Percentiles rank a stretch among this genome's conserved stretches.
These are phyloP conservation scores for Diploscapter pachys DNA, from an alignment of 1,140 invertebrate species.

Conservation along the genomic window DNA sequence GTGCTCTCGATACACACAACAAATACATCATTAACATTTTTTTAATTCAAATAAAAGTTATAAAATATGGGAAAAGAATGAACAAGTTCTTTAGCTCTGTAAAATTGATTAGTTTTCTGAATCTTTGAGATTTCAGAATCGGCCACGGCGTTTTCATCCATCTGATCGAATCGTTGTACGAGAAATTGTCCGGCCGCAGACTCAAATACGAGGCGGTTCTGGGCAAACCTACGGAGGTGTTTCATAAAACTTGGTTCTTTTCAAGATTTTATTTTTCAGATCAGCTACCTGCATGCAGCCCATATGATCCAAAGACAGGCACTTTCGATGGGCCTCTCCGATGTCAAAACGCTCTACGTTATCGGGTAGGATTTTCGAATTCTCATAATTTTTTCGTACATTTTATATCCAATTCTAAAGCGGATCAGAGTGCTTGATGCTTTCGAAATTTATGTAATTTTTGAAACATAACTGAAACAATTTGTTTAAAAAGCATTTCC, in stretches of 20 bases:
- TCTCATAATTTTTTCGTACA: background rate
- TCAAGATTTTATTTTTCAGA: conserved; percentile 30
- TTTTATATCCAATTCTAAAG: background rate
- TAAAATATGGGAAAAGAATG: no score
- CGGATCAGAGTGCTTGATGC: background rate
- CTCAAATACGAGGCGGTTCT: conserved; percentile 65
- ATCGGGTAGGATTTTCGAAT: conserved; percentile 63
- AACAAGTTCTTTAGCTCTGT: no score
- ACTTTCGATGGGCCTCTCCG: conserved; percentile 62
- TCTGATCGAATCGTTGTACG: conserved; percentile 65
- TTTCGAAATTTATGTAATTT: background rate
- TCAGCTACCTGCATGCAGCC: conserved; percentile 70
- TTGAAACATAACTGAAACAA: background rate
- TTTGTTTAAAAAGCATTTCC: no score
- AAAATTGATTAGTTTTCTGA: no score
- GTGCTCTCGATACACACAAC: no score
- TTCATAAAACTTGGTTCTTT: background rate
- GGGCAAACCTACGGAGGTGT: conserved; percentile 68
- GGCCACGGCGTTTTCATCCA: conserved; percentile 71
- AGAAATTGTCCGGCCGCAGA: conserved; percentile 68
- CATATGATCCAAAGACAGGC: conserved; percentile 66
- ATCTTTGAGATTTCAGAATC: conserved; percentile 60
- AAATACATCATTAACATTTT: no score
- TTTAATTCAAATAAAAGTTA: no score
- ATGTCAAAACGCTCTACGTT: conserved; percentile 66